These are phyloP conservation scores for Chloroceryle amazona DNA, from an alignment of 2,797 vertebrate genomes.

Conservation along the genomic window DNA sequence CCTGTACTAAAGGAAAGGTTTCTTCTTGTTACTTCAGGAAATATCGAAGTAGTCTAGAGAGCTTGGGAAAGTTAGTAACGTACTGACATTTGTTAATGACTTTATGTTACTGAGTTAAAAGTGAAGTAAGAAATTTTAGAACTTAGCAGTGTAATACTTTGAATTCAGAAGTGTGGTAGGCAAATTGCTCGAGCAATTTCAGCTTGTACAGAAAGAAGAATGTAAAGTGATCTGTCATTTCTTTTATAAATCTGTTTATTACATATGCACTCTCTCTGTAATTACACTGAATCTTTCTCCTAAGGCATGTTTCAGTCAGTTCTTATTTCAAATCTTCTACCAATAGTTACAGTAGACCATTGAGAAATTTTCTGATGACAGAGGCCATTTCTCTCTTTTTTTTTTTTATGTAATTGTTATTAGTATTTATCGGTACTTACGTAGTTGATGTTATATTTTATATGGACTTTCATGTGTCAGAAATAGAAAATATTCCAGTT, in stretches of 20 bases:
- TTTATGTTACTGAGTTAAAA: background rate
- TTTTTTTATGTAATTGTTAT: background rate
- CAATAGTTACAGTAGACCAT: background rate
- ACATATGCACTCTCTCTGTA: too few relatives aligned
- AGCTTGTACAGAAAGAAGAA: background rate
- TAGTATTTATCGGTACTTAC: background rate
- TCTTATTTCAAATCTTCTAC: background rate
- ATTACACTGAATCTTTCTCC: background rate
- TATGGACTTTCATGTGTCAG: background rate
- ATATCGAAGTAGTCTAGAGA: background rate
- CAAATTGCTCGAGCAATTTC: background rate
- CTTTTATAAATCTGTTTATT: background rate
- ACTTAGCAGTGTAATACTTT: background rate
- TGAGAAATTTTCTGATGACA: background rate
- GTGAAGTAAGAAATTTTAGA: background rate
- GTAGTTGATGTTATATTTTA: background rate
- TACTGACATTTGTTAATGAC: background rate
- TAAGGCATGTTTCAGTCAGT: background rate
- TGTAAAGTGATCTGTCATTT: background rate
- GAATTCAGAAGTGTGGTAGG: background rate
- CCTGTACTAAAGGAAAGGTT: background rate
- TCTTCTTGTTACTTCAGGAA: background rate
- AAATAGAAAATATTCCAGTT: background rate
- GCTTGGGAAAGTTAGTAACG: background rate
- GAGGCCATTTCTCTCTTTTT: background rate